phyloP scores from a whole-genome alignment of 2,113 vertebrate species.

The Stigmatopora nigra region DNA sequence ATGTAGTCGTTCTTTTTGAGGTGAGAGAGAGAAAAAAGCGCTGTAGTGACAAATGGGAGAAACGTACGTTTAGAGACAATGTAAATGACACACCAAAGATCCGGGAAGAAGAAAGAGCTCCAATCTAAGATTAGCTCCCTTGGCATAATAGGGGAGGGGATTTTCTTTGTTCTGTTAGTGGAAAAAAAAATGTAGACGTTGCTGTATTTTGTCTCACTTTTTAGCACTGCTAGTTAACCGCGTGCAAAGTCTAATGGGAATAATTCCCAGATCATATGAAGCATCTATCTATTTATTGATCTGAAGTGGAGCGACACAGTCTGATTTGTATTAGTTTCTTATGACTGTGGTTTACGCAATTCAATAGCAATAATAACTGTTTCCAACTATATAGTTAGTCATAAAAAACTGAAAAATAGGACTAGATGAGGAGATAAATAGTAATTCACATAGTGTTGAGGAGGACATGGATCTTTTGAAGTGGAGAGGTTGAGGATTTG shows the following conservation, averaged over 20 bases:
- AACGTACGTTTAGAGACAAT: not conserved
- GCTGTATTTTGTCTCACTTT: not conserved
- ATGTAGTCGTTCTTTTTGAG: too few species aligned
- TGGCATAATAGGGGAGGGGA: not conserved
- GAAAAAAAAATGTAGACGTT: not conserved
- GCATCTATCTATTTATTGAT: not conserved
- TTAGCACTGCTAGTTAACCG: not conserved
- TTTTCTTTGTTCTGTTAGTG: not conserved
- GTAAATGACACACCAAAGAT: not conserved
- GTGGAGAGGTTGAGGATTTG: not conserved
- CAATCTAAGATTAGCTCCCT: not conserved
- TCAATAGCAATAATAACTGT: too few species aligned
- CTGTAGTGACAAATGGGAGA: not conserved
- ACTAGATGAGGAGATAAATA: not conserved
- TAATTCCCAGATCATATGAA: not conserved
- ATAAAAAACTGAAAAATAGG: too few species aligned
- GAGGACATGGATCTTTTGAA: conserved; percentile 1
- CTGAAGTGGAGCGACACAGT: not conserved
- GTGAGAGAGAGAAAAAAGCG: not conserved
- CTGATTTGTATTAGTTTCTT: not conserved
- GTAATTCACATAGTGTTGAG: not conserved
- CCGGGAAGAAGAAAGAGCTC: not conserved
- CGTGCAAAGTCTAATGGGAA: not conserved
- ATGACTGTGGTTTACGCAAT: too few species aligned
- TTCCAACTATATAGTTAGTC: too few species aligned